Evolutionary conservation across 1,140 invertebrate species (phyloP).

Genomic region (Drosophila elegans): DNA sequence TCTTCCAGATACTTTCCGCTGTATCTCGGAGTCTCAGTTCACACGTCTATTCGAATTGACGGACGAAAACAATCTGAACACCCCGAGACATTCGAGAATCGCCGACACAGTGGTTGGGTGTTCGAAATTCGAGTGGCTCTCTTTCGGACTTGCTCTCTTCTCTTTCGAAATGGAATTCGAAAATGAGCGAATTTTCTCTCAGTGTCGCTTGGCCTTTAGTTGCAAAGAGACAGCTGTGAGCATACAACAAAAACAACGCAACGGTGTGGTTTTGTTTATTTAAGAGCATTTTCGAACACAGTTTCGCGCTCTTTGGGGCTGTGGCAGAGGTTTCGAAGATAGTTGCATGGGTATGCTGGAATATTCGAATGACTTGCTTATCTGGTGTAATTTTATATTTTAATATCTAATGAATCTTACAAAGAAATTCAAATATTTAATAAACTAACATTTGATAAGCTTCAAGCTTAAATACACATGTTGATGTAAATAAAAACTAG

Average conservation of each 20-base stretch:
- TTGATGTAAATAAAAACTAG: too few relatives aligned
- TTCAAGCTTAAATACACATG: too few relatives aligned
- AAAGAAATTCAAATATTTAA: too few relatives aligned
- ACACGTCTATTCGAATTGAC: constrained; percentile 49
- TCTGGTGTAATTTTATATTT: too few relatives aligned
- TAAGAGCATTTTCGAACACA: constrained; percentile 36
- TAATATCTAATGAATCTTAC: too few relatives aligned
- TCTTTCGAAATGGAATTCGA: constrained; percentile 28
- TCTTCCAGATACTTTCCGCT: constrained; percentile 47
- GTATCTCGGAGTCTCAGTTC: constrained; percentile 36
- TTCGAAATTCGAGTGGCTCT: constrained; percentile 19
- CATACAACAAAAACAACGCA: constrained; percentile 6
- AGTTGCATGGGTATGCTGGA: constrained; percentile 5
- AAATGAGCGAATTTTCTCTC: constrained; percentile 7
- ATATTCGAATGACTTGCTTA: neutral
- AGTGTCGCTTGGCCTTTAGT: neutral
- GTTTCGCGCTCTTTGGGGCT: constrained; percentile 31
- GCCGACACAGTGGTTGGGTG: constrained; percentile 16
- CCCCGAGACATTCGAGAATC: constrained; percentile 11
- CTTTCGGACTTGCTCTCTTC: constrained; percentile 5
- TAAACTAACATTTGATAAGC: too few relatives aligned
- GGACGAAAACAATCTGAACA: constrained; percentile 66
- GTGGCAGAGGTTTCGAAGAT: constrained; percentile 21
- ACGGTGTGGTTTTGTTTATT: constrained; percentile 36
- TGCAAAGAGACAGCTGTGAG: constrained; percentile 14